Conservation (phyloP, 2,888 invertebrate genomes). For the Sisyra terminalis region DNA sequence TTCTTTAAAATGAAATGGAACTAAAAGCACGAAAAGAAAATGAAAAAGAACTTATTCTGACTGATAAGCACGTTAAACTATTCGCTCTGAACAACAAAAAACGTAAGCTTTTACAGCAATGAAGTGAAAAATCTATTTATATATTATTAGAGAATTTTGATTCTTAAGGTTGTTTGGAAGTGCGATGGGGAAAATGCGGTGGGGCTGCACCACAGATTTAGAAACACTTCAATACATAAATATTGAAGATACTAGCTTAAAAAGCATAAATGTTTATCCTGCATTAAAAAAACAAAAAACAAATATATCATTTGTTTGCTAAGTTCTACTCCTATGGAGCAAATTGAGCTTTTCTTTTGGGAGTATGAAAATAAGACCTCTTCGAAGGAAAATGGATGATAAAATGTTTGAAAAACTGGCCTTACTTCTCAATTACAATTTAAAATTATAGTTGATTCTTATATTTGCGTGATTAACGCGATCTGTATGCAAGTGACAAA, state of each 20-base stretch:
- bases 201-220: constrained; percentile 6
- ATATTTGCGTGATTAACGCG: too few relatives aligned
- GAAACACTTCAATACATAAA: constrained; percentile 10
- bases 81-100: constrained; percentile 6
- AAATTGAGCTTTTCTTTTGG: too few relatives aligned
- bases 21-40: constrained; percentile 8
- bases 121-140: neutral
- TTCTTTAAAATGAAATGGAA: constrained; percentile 10
- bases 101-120: neutral
- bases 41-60: constrained; percentile 6
- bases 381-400: constrained; percentile 11
- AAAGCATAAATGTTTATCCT: constrained; percentile 10
- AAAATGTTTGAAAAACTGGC: constrained; percentile 10
- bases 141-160: constrained; percentile 4
- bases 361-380: constrained; percentile 11
- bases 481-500: too few relatives aligned
- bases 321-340: too few relatives aligned
- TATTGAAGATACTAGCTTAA: constrained; percentile 8
- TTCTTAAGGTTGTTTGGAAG: constrained; percentile 5
- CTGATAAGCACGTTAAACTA: constrained; percentile 7
- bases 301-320: too few relatives aligned
- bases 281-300: constrained; percentile 9
- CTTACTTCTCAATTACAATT: too few relatives aligned
- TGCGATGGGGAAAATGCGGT: neutral
- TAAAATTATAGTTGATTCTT: too few relatives aligned